Conservation (phyloP, 37 sponge, comb jelly and placozoan genomes). For the Hexactinellida sp. region DNA sequence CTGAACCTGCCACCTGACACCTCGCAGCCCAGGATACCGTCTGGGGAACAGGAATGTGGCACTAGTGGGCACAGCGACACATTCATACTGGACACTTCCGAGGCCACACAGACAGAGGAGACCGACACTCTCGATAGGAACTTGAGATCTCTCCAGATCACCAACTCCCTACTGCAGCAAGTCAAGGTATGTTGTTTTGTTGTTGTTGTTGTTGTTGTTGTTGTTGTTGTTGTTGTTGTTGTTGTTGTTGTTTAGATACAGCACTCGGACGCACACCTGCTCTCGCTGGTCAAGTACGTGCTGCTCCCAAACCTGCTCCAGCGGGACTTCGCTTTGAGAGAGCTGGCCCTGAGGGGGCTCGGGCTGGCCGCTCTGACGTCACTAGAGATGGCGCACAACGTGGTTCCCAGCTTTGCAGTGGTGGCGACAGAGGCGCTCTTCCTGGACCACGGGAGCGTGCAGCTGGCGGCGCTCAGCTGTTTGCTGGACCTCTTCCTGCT, state of each 20-base stretch:
- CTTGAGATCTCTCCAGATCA: background rate
- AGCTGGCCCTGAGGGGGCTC: background rate
- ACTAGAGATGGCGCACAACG: background rate
- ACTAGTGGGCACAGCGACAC: background rate
- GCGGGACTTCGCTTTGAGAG: background rate
- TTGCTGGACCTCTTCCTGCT: background rate
- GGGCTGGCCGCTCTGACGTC: background rate
- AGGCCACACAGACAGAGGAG: background rate
- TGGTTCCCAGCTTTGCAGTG: background rate
- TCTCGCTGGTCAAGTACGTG: background rate
- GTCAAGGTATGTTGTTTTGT: background rate
- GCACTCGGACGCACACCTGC: background rate
- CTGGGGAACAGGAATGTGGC: background rate
- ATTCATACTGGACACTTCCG: background rate
- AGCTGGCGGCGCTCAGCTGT: background rate
- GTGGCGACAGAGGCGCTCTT: constrained; percentile 1
- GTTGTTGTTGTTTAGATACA: background rate
- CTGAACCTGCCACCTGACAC: background rate
- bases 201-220: background rate
- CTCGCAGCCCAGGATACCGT: background rate
- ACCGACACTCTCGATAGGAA: background rate
- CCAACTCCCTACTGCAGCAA: background rate
- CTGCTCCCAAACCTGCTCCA: background rate
- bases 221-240: background rate
- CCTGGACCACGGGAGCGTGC: background rate